These are phyloP conservation scores for Oxyura jamaicensis DNA, from an alignment of 2,113 vertebrate genomes.

Conservation along the genomic window DNA sequence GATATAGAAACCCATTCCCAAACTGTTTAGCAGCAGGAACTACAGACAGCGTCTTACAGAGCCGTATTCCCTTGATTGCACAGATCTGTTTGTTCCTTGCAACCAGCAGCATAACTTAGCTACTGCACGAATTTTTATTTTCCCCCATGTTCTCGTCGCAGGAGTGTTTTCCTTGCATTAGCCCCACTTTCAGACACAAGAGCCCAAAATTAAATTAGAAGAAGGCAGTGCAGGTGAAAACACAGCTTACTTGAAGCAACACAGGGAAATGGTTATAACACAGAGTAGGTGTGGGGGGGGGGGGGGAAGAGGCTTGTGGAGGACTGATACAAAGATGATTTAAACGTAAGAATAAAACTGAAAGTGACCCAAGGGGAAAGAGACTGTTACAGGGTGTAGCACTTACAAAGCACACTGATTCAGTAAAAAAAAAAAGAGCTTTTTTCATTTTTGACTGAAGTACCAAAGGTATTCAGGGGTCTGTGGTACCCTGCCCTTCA, in stretches of 20 bases:
- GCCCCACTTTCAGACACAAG: neutral
- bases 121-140: neutral
- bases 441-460: neutral
- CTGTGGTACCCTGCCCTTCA: neutral
- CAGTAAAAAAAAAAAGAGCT: neutral
- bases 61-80: neutral
- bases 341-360: neutral
- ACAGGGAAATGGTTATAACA: neutral
- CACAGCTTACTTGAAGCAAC: neutral
- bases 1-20: neutral
- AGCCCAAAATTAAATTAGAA: neutral
- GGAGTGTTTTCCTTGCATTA: neutral
- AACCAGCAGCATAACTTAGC: neutral
- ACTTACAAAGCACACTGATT: neutral
- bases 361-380: neutral
- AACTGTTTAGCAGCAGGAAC: slow-evolving; percentile 43
- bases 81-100: neutral
- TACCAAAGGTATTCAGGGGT: neutral
- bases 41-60: neutral
- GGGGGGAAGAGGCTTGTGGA: neutral
- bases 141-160: neutral
- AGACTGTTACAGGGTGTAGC: neutral
- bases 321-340: neutral
- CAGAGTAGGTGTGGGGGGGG: neutral
- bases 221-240: neutral